Conservation (phyloP, 2,113 vertebrate genomes). For the Cynocephalus volans region DNA sequence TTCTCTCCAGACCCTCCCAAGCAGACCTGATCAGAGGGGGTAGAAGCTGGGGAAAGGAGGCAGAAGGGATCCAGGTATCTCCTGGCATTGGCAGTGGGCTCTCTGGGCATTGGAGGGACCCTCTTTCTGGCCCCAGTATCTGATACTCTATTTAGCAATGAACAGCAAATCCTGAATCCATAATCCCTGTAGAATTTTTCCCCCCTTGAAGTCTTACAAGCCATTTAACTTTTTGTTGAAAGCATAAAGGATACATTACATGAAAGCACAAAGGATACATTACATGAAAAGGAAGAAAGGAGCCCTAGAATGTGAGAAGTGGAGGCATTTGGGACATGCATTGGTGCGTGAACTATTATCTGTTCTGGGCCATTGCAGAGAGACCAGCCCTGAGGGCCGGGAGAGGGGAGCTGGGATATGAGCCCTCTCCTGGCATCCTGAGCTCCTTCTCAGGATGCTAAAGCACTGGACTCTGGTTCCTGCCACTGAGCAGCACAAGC, state of each 20-base stretch:
- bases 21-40: not conserved
- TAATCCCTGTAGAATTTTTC: not conserved
- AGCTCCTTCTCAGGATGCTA: not conserved
- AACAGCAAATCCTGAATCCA: not conserved
- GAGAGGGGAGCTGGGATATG: not conserved
- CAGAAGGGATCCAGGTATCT: not conserved
- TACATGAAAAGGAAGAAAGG: not conserved
- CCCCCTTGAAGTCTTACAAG: not conserved
- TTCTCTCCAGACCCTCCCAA: not conserved
- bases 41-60: not conserved
- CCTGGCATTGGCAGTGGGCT: not conserved
- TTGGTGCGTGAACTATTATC: not conserved
- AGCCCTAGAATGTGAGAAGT: not conserved
- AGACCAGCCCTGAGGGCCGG: not conserved
- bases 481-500: not conserved
- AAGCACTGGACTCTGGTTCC: not conserved
- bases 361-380: not conserved
- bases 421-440: not conserved
- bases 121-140: not conserved
- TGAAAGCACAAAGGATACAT: not conserved
- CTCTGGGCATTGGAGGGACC: not conserved
- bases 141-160: not conserved
- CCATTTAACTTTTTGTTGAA: constrained; percentile 9
- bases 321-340: not conserved
- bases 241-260: not conserved